Conservation (phyloP, 1,140 invertebrate species). For the Phymastichus coffea region DNA sequence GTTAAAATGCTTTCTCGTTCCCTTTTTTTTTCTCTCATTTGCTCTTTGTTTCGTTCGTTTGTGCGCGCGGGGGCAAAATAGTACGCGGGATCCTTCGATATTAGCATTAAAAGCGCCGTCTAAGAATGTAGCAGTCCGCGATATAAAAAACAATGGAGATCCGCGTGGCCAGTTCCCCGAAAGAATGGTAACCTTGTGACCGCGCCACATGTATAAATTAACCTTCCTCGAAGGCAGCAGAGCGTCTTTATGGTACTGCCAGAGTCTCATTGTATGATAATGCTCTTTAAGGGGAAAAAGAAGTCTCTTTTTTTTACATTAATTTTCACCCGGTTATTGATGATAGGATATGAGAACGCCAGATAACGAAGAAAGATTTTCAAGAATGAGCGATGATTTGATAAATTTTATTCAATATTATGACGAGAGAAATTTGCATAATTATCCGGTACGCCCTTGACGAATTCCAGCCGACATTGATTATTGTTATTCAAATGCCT, state of each 20-base stretch:
- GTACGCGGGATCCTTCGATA: background rate
- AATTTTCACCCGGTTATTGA: too few relatives aligned
- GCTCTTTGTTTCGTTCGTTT: too few relatives aligned
- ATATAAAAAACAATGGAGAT: constrained; percentile 12
- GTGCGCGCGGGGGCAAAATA: too few relatives aligned
- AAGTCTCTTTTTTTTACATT: too few relatives aligned
- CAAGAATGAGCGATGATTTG: too few relatives aligned
- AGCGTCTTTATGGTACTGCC: background rate
- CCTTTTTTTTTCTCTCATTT: background rate
- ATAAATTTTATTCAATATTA: constrained; percentile 42
- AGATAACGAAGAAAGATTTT: too few relatives aligned
- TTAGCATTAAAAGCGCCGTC: constrained; percentile 13
- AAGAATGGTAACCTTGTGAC: constrained; percentile 11
- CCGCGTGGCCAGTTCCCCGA: background rate
- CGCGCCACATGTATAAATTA: constrained; percentile 8
- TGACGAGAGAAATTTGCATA: constrained; percentile 41
- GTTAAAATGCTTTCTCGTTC: background rate
- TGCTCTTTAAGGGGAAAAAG: constrained; percentile 13
- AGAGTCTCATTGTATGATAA: background rate
- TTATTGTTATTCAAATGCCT: constrained; percentile 52
- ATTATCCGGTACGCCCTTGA: constrained; percentile 35
- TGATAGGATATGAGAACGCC: too few relatives aligned
- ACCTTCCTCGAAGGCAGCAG: background rate
- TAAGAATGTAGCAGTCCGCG: constrained; percentile 9
- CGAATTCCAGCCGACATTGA: constrained; percentile 36